Base-by-base conservation (phyloP, 2,113 vertebrate genomes). In the Oryzias celebensis region DNA sequence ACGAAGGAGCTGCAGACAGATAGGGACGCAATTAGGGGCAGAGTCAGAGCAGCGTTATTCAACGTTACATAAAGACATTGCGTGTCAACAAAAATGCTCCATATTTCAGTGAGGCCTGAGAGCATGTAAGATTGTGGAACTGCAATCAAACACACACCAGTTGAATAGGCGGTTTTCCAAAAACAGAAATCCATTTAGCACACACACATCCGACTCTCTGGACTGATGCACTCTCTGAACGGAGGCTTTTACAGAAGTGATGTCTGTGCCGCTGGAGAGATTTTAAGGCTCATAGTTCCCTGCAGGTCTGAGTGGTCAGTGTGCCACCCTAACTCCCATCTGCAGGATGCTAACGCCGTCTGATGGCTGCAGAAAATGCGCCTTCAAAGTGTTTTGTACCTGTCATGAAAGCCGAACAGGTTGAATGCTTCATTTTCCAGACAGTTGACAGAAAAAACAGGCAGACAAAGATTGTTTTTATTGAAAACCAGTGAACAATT, bases 1-100 rank as follows among this genome's bases (percentile, higher is more conserved):
- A 36, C 97, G 93, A 55, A 99, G 84, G 4, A 99, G 85, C 97
- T 99, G 73, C 0, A 20, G 86, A 73, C n/a, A 65, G 44, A 65
- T 42, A 75, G 20, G 42, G 53, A 20, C 20, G 20, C 20, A 20
- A 20, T 20, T 20, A 20, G 20, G 20, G 26, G 26, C 26, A 4
- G 36, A 36, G 10, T 36, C 8, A 12, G 36, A 26, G 7, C 31
- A 7, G 7, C 26, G 5, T 26, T 5, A 26, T 26, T 28, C 36
- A 10, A 36, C 36, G 8, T 36, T 2, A 12, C 2, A 12, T 1
- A 12, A 36, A 10, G 36, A 36, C 8, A 12, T 36, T 2, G 36
- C 36, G 3, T 36, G 36, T 36, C 10, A 12, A 36, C 36, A 12
- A 12, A 36, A 36, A 36, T 7, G 36, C 36, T 36, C 12, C 10